These are phyloP conservation scores for Ochlodes sylvanus DNA, from an alignment of 2,888 invertebrate genomes.

Conservation along the genomic window DNA sequence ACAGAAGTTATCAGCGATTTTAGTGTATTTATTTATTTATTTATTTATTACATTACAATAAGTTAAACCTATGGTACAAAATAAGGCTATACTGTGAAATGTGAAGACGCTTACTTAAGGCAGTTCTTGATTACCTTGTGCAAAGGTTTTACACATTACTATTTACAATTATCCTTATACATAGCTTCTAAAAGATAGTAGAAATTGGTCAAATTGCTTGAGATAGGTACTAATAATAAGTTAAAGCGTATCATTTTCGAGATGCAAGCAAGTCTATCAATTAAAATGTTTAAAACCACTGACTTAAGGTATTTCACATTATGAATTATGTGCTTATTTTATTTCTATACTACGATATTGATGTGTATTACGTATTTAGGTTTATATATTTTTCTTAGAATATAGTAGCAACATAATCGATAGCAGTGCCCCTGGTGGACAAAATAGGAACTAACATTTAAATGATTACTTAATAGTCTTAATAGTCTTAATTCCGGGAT, in stretches of 20 bases:
- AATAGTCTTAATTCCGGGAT: no score
- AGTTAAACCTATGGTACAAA: constrained; percentile 73
- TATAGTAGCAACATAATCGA: not conserved
- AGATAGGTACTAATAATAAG: constrained; percentile 43
- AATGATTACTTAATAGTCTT: not conserved
- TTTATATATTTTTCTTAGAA: not conserved
- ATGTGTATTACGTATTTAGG: constrained; percentile 21
- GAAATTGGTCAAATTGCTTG: constrained; percentile 75
- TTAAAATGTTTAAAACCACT: constrained; percentile 11
- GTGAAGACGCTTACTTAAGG: constrained; percentile 80
- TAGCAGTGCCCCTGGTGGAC: constrained; percentile 11
- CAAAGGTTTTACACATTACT: constrained; percentile 58
- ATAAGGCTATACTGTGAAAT: constrained; percentile 82
- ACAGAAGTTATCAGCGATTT: constrained; percentile 54
- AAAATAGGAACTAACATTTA: constrained; percentile 11
- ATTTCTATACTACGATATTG: constrained; percentile 10
- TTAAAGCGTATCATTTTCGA: constrained; percentile 68
- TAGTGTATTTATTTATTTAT: constrained; percentile 59
- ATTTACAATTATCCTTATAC: constrained; percentile 50
- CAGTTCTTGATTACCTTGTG: constrained; percentile 78
- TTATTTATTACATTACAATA: constrained; percentile 52
- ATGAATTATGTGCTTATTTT: constrained; percentile 7
- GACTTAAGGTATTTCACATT: constrained; percentile 3
- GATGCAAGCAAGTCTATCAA: constrained; percentile 51
- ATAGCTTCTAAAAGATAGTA: constrained; percentile 55